Evolutionary conservation across 2,888 invertebrate species (phyloP).

Genomic region (Mycalesis mineus): DNA sequence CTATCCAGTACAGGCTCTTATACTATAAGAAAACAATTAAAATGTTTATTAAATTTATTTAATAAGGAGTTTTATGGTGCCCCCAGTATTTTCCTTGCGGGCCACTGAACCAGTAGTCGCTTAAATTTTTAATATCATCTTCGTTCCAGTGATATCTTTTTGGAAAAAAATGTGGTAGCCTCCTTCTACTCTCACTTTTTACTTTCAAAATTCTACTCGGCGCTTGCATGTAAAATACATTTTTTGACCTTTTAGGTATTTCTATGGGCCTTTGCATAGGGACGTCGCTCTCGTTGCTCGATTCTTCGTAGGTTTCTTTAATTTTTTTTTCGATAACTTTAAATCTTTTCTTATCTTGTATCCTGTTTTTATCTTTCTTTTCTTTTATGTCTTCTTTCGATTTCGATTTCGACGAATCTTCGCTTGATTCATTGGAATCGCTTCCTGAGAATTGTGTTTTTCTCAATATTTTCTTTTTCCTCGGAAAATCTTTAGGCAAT

Average conservation of each 20-base stretch:
- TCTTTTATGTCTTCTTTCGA: background rate
- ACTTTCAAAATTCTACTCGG: slow-evolving; percentile 25
- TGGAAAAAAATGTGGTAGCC: slow-evolving; percentile 48
- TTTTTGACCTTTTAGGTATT: background rate
- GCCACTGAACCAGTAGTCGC: slow-evolving; percentile 54
- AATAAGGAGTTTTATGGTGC: slow-evolving; percentile 30
- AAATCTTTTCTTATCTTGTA: background rate
- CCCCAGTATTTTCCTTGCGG: slow-evolving; percentile 41
- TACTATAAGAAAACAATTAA: too few species aligned
- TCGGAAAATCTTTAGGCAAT: background rate
- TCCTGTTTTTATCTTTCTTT: background rate
- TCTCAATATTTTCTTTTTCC: slow-evolving; percentile 19
- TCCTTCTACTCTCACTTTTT: slow-evolving; percentile 29
- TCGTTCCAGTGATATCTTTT: slow-evolving; percentile 51
- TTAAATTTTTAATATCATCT: slow-evolving; percentile 42
- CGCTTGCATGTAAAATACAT: slow-evolving; percentile 31
- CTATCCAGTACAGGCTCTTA: too few species aligned
- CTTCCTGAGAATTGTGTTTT: slow-evolving; percentile 2
- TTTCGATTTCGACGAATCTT: background rate
- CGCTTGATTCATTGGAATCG: slow-evolving; percentile 11
- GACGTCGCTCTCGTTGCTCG: slow-evolving; percentile 10
- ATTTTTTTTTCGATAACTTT: slow-evolving; percentile 4
- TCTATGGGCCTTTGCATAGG: slow-evolving; percentile 1
- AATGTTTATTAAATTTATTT: slow-evolving; percentile 7
- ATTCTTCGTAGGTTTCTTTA: slow-evolving; percentile 11